phyloP scores from a whole-genome alignment of 2,797 vertebrate species.

The Scarus forsteni region DNA sequence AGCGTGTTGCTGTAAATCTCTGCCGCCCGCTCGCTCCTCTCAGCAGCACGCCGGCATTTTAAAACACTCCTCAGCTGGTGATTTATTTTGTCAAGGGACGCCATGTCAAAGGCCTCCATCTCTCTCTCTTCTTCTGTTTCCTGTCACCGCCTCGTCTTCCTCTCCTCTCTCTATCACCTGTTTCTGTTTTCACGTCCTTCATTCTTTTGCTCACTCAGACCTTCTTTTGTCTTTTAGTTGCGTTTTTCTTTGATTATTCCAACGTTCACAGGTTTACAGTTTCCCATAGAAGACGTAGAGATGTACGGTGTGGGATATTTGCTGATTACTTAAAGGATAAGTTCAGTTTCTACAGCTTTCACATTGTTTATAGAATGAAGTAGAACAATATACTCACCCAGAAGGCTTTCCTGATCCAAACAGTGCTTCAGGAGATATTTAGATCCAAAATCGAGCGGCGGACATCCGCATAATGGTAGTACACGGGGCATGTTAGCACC shows the following conservation, averaged over 20 bases:
- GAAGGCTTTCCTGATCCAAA: too few relatives aligned
- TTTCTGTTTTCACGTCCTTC: neutral
- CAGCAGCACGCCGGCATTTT: conserved; percentile 39
- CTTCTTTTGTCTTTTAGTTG: neutral
- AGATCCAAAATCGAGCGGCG: too few relatives aligned
- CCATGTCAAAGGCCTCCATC: conserved; percentile 25
- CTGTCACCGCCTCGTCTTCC: neutral
- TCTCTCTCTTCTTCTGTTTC: conserved; percentile 1
- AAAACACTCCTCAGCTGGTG: conserved; percentile 40
- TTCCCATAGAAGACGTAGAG: too few relatives aligned
- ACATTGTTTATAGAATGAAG: too few relatives aligned
- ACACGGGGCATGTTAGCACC: too few relatives aligned
- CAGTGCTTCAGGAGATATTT: too few relatives aligned
- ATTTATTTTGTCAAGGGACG: conserved; percentile 39
- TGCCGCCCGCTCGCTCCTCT: neutral
- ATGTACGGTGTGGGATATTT: too few relatives aligned
- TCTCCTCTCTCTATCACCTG: neutral
- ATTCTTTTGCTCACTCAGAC: neutral
- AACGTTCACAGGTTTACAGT: neutral
- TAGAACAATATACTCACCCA: too few relatives aligned
- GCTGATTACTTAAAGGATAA: too few relatives aligned
- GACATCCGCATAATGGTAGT: too few relatives aligned
- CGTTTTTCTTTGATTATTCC: neutral
- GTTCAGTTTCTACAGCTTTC: too few relatives aligned
- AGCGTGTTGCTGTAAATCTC: conserved; percentile 38